phyloP scores from a whole-genome alignment of 2,797 vertebrate genomes.

The Lepidocolaptes lacrymiger region DNA sequence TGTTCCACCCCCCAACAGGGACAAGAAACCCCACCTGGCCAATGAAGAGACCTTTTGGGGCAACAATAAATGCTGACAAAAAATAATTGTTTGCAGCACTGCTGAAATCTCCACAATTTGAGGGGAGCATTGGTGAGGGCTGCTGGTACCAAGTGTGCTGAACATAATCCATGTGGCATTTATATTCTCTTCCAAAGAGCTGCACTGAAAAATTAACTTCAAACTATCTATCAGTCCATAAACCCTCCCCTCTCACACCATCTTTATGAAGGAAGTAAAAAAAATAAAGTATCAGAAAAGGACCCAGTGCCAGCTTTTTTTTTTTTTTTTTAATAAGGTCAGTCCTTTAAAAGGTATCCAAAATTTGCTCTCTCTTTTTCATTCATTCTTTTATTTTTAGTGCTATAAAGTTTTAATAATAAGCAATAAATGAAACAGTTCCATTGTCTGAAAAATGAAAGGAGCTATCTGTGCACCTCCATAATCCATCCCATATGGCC shows the following conservation, averaged over 20 bases:
- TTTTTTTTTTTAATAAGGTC: slow-evolving; percentile 41
- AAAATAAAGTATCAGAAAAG: background rate
- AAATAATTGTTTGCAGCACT: background rate
- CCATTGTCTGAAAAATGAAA: slow-evolving; percentile 86
- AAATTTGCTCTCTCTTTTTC: slow-evolving; percentile 51
- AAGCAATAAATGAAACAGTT: slow-evolving; percentile 85
- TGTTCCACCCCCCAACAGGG: background rate
- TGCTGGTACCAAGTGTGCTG: background rate
- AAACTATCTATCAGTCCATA: slow-evolving; percentile 29
- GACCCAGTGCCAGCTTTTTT: slow-evolving; percentile 31
- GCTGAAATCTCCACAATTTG: background rate
- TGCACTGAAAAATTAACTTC: background rate
- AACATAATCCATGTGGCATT: background rate
- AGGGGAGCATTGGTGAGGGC: background rate
- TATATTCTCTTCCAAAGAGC: background rate
- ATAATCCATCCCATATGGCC: slow-evolving; percentile 86
- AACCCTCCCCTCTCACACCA: slow-evolving; percentile 39
- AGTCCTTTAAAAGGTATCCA: slow-evolving; percentile 57
- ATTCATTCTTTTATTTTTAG: slow-evolving; percentile 55
- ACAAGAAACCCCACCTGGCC: background rate
- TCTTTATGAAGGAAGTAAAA: slow-evolving; percentile 58
- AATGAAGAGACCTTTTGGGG: background rate
- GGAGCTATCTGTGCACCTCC: slow-evolving; percentile 80
- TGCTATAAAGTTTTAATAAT: slow-evolving; percentile 85
- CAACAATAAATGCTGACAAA: background rate